Conservation (phyloP, 2,888 invertebrate genomes). For the Meghimatium bilineatum region DNA sequence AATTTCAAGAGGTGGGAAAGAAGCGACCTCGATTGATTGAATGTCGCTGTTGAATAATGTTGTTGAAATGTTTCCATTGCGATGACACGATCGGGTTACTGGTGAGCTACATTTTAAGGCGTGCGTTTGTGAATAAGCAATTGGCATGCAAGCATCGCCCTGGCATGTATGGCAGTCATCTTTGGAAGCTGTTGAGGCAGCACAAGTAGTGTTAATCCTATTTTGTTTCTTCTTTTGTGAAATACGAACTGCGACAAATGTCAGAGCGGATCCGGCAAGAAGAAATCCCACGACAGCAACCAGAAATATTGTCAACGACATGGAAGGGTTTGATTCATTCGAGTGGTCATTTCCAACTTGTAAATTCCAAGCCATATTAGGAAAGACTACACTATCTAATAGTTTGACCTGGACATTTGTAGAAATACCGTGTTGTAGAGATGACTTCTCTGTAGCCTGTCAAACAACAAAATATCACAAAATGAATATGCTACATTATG, state of each 20-base stretch:
- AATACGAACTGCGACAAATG: slow-evolving; percentile 21
- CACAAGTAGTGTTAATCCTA: not conserved
- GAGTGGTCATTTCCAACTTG: not conserved
- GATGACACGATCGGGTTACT: not conserved
- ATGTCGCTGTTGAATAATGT: not conserved
- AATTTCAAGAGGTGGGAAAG: not conserved
- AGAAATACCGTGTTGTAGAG: not conserved
- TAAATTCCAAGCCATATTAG: slow-evolving; percentile 13
- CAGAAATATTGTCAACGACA: slow-evolving; percentile 18
- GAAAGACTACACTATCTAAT: slow-evolving; percentile 12
- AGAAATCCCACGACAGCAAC: slow-evolving; percentile 19
- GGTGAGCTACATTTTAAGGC: not conserved
- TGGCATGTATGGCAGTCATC: not conserved
- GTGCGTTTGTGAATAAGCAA: not conserved
- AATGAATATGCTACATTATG: no score
- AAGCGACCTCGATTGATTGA: not conserved
- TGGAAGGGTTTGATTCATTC: not conserved
- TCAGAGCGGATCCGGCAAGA: slow-evolving; percentile 3
- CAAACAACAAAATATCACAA: not conserved
- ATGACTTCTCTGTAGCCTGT: not conserved
- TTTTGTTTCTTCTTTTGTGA: not conserved
- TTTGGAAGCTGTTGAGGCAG: not conserved
- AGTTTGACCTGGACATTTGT: slow-evolving; percentile 23
- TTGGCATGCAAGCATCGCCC: not conserved
- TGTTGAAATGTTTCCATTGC: not conserved